Percentiles rank a stretch among this genome's conserved stretches.
Evolutionary conservation across 2,113 vertebrate genomes (phyloP).

Genomic region (Anoplopoma fimbria): DNA sequence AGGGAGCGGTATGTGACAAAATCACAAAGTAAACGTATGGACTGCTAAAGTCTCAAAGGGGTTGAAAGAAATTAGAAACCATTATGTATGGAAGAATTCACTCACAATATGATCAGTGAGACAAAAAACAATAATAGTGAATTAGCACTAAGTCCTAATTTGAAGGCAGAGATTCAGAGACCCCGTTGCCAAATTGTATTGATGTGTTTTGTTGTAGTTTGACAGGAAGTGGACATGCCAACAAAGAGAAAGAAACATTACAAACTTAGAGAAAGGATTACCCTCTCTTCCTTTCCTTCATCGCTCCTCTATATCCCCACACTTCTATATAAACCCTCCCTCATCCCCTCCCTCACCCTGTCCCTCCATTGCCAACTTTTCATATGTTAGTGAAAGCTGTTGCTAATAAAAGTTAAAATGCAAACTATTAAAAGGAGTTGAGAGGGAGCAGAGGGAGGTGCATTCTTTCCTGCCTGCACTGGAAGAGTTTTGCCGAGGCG

Average conservation of each 20-base stretch:
- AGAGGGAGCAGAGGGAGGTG: constrained; percentile 71
- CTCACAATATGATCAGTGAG: neutral
- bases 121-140: neutral
- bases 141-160: neutral
- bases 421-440: constrained; percentile 78
- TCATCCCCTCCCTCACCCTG: constrained; percentile 1
- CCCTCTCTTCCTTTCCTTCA: constrained; percentile 32
- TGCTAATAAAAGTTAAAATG: constrained; percentile 83
- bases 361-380: constrained; percentile 63
- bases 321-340: constrained; percentile 36
- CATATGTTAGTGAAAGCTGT: constrained; percentile 79
- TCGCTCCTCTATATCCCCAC: constrained; percentile 17
- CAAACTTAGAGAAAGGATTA: too few species aligned
- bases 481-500: constrained; percentile 53
- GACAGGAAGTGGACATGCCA: constrained; percentile 38
- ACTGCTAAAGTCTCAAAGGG: neutral
- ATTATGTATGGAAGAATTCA: neutral
- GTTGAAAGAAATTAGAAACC: neutral
- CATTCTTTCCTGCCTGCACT: constrained; percentile 76
- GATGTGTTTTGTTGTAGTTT: constrained; percentile 10
- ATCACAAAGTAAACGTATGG: neutral
- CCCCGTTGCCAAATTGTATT: neutral
- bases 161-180: constrained; percentile 1
- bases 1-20: neutral
- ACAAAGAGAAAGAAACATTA: too few species aligned